These are phyloP conservation scores for Aldrovandia affinis DNA, from an alignment of 2,797 vertebrate genomes.

Conservation along the genomic window DNA sequence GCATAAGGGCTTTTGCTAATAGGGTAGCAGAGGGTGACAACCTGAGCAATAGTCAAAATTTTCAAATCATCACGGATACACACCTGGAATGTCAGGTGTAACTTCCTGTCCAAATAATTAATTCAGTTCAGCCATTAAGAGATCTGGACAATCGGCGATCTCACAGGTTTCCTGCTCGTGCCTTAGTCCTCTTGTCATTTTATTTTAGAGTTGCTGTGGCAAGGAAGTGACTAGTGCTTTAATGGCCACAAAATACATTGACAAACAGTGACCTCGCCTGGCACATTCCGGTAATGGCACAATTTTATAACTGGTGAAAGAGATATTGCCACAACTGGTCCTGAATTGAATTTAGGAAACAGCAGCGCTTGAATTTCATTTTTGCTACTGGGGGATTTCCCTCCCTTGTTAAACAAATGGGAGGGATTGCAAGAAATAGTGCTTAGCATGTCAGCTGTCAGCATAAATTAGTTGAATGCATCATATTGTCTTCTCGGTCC, in stretches of 20 bases:
- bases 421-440: too few relatives aligned
- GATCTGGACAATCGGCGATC: not conserved
- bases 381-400: too few relatives aligned
- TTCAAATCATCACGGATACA: not conserved
- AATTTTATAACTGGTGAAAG: not conserved
- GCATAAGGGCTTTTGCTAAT: not conserved
- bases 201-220: not conserved
- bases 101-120: too few relatives aligned
- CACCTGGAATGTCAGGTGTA: not conserved
- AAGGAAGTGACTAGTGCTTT: not conserved
- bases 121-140: not conserved
- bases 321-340: not conserved
- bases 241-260: not conserved
- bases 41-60: not conserved
- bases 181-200: not conserved
- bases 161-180: not conserved
- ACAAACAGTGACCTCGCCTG: conserved; percentile 3
- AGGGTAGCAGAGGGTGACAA: not conserved
- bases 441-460: too few relatives aligned
- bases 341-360: not conserved
- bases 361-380: too few relatives aligned
- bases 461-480: too few relatives aligned
- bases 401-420: too few relatives aligned
- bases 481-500: too few relatives aligned
- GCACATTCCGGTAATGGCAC: not conserved